Evolutionary conservation across 2,888 invertebrate genomes (phyloP), one percentile per base, ranked within the genome.

Genomic region (Phalera bucephala): DNA sequence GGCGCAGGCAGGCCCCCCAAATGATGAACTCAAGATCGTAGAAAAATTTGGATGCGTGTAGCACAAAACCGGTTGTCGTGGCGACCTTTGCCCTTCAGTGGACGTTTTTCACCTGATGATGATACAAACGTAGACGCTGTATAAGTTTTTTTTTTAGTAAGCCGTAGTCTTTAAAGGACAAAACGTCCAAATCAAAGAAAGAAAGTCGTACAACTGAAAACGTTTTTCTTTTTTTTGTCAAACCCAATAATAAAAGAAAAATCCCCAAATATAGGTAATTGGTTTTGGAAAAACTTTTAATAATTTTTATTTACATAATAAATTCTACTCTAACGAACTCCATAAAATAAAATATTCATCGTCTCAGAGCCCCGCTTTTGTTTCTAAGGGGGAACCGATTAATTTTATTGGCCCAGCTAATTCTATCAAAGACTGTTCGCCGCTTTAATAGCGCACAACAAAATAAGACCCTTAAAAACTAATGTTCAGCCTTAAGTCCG

Each of bases 391-490:
- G 59, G 61, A 41, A 68, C 73, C 80, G 85, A 87, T 88, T 86
- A 81, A 84, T 84, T 83, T 86, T 77, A 88, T 84, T 80, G 79
- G 72, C 63, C 40, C 52, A 63, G 81, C 85, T 87, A 85, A 88
- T 85, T 87, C 86, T 86, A 85, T 87, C 81, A 84, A 79, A 84
- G 80, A 70, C 78, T 75, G 70, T 64, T 67, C 65, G 49, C 50
- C 76, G 75, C 74, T 76, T 83, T 83, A 82, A 85, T 80, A 76
- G 83, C 80, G 73, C 82, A 77, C 80, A 84, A 80, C 85, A 82
- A 84, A 87, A 87, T 85, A 88, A 86, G 83, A 78, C 85, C 83
- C 85, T 86, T 87, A 87, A 88, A 88, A 88, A 88, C 87, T 84
- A 88, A 88, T 87, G 88, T 80, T 77, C 82, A 74, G 83, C 74